Evolutionary conservation across 92 coral and sea anemone genomes (phyloP), one percentile per base, ranked within the genome.

Genomic region (Siderastrea siderea): DNA sequence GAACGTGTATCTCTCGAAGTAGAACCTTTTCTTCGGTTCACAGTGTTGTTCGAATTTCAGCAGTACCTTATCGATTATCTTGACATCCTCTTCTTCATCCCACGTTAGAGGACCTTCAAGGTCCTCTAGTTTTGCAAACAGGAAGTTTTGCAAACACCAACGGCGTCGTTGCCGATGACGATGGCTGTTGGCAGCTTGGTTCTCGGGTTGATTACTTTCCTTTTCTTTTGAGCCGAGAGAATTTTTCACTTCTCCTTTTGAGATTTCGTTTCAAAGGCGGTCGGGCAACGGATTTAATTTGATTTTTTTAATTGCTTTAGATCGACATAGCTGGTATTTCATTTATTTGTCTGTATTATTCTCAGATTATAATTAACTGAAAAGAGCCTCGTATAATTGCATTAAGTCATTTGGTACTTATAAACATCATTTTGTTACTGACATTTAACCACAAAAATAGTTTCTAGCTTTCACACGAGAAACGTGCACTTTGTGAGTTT

Each of bases 11-110:
- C 86, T 60, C 10, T 87, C 76, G 26, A 70, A 51, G 72, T 78
- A 26, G 38, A 26, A 26, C 38, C 38, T 26, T 26, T 26, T 26
- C 38, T 26, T 26, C 38, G 38, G 85, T 76, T 89, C 80, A 76
- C 92, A 89, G 58, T 89, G 71, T 48, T 82, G 69, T n/a, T 82
- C 92, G 26, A 89, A 89, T 68, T 89, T 89, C 78, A 64, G 68
- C 69, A 89, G 58, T 59, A 89, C 80, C 74, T 77, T 83, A 55
- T 83, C 89, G 54, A 83, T 89, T 76, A 83, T 68, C 72, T 84
- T 83, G 65, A 71, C 92, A 78, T 89, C 82, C 53, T 77, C 80
- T 66, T 89, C 84, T 68, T 47, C 84, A 58, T 83, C 89, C 81
- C 84, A 84, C 1, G 86, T 83, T 26, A 26, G 38, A 26, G 38